phyloP scores from a whole-genome alignment of 1,140 invertebrate species.

The Idris sp. region DNA sequence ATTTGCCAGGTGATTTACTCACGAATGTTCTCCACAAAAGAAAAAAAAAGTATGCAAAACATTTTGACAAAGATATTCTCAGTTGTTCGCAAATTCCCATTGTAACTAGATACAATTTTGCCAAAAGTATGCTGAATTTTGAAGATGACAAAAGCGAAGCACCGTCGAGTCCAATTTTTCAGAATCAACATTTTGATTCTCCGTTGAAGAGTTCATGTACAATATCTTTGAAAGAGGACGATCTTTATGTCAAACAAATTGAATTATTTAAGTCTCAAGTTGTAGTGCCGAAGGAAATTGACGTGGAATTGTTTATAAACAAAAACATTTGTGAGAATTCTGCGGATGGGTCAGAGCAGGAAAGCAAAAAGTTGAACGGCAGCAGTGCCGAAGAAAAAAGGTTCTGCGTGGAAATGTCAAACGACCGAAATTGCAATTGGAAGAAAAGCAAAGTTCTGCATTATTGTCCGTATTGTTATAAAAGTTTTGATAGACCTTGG shows the following conservation, averaged over 20 bases:
- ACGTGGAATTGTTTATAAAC: constrained; percentile 40
- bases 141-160: constrained; percentile 9
- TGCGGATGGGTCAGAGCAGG: constrained; percentile 17
- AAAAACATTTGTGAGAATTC: constrained; percentile 27
- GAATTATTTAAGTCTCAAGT: constrained; percentile 36
- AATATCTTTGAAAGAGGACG: constrained; percentile 43
- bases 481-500: constrained; percentile 82
- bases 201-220: constrained; percentile 26
- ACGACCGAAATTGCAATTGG: constrained; percentile 68
- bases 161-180: background rate
- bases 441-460: constrained; percentile 74
- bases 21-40: no score
- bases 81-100: constrained; percentile 70
- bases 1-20: no score
- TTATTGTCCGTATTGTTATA: constrained; percentile 78
- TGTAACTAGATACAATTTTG: constrained; percentile 73
- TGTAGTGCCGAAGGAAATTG: constrained; percentile 37
- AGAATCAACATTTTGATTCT: constrained; percentile 2
- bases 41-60: constrained; percentile 59
- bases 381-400: background rate
- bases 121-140: constrained; percentile 59
- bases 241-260: constrained; percentile 22
- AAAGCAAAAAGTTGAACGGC: background rate
- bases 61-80: constrained; percentile 62
- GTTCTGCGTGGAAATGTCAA: background rate